Base-by-base conservation (phyloP, 2,797 vertebrate genomes). In the Otolemur crassicaudatus region DNA sequence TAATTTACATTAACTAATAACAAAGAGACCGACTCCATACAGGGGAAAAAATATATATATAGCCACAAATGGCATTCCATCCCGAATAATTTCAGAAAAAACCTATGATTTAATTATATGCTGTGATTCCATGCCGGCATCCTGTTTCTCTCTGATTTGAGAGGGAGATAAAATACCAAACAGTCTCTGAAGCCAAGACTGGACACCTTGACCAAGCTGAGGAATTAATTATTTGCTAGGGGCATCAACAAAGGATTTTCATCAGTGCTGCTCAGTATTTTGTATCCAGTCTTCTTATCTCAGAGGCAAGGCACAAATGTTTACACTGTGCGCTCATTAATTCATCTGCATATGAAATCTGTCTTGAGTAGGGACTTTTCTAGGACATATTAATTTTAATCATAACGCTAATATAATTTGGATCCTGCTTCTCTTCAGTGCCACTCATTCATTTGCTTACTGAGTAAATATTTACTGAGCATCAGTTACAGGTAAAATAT, bases 391-490 rank as follows among this genome's bases (percentile, higher is more conserved):
- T 89, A 85, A 94, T 95, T 96, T 92, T 95, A 96, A 96, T 97
- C 80, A 95, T 27, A 72, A 20, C 16, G 73, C 63, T 94, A 94
- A 95, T 86, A 92, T 69, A 93, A 91, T 96, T 95, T 92, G 40
- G 70, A 87, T 94, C 95, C 94, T 95, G 88, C 97, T 96, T 96
- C n/a, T 81, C 65, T 65, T 91, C 22, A 11, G 29, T 96, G 96
- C 95, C 94, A 94, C 31, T 97, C 95, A 95, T 83, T 95, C 83
- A 94, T 89, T 97, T 2, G 4, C 23, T 91, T 94, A 95, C 80
- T 91, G 75, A 95, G 88, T 95, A 98, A 97, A 97, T 95, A 95
- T 96, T 97, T 97, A 90, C 46, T 81, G 65, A 93, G 7, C 31
- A 91, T 87, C 49, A 97, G 95, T 95, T 95, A 95, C 43, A 87